Evolutionary conservation across 2,797 vertebrate genomes (phyloP).

Genomic region (Megaceryle alcyon): DNA sequence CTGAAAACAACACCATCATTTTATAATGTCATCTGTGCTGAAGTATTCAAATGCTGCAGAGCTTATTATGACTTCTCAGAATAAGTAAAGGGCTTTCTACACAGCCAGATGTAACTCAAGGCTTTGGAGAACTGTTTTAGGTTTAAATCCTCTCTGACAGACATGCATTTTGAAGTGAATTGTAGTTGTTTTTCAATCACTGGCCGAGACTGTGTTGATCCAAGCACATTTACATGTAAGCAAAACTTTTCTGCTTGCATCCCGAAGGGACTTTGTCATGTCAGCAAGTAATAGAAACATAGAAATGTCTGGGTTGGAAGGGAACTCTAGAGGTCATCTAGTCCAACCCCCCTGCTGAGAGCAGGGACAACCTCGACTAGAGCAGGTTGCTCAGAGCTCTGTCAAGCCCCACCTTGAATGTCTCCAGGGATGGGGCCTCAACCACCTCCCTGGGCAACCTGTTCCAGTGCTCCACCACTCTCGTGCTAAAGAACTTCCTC

Average conservation of each 20-base stretch:
- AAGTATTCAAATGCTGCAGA: not conserved
- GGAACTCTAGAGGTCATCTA: too few relatives aligned
- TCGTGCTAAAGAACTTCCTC: too few relatives aligned
- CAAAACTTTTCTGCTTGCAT: not conserved
- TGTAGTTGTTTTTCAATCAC: not conserved
- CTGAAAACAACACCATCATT: not conserved
- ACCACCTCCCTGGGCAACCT: too few relatives aligned
- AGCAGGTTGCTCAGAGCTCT: too few relatives aligned
- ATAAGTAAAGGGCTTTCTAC: not conserved
- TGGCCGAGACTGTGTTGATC: not conserved
- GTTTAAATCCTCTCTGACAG: not conserved
- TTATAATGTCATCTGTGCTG: not conserved
- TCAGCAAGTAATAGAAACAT: not conserved
- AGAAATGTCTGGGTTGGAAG: too few relatives aligned
- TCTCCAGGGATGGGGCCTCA: too few relatives aligned
- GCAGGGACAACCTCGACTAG: too few relatives aligned
- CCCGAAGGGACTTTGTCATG: not conserved
- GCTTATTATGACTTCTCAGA: not conserved
- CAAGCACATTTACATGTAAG: not conserved
- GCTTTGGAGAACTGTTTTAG: not conserved
- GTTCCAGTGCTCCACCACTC: too few relatives aligned
- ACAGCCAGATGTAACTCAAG: not conserved
- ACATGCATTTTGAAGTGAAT: not conserved
- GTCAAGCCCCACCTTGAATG: too few relatives aligned
- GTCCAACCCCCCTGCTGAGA: too few relatives aligned